Evolutionary conservation across 2,113 vertebrate genomes (phyloP).

Genomic region (Rhinogobius similis): DNA sequence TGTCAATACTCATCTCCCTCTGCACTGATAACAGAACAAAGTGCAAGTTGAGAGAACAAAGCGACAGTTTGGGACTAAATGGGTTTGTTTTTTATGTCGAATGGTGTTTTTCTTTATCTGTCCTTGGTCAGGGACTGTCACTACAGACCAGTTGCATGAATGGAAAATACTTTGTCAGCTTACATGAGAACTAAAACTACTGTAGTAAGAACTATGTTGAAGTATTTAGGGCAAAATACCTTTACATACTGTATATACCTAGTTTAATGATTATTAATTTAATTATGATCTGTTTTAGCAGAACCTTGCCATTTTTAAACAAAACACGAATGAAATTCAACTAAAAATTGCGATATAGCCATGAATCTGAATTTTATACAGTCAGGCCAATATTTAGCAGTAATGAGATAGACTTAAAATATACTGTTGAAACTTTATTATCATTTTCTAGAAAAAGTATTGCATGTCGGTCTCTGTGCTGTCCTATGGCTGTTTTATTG

Average conservation of each 20-base stretch:
- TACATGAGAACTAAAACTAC: conserved; percentile 41
- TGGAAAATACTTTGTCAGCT: conserved; percentile 51
- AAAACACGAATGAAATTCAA: neutral
- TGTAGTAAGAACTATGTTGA: neutral
- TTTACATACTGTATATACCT: neutral
- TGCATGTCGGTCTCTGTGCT: neutral
- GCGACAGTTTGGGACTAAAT: conserved; percentile 27
- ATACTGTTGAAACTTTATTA: neutral
- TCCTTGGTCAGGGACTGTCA: conserved; percentile 55
- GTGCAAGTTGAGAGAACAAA: conserved; percentile 33
- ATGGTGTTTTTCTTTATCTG: conserved; percentile 53
- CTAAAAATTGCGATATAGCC: too few relatives aligned
- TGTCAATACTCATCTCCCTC: conserved; percentile 62
- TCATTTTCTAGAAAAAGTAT: neutral
- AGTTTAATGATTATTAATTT: too few relatives aligned
- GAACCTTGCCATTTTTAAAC: neutral
- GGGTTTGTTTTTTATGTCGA: conserved; percentile 43
- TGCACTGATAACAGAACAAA: conserved; percentile 53
- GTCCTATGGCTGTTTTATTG: neutral
- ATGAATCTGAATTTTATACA: neutral
- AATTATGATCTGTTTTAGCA: neutral
- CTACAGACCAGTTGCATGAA: conserved; percentile 40
- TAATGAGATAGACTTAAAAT: neutral
- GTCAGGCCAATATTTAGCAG: neutral
- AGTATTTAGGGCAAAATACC: neutral